Evolutionary conservation across 2,113 vertebrate species (phyloP).

Genomic region (Eublepharis macularius): DNA sequence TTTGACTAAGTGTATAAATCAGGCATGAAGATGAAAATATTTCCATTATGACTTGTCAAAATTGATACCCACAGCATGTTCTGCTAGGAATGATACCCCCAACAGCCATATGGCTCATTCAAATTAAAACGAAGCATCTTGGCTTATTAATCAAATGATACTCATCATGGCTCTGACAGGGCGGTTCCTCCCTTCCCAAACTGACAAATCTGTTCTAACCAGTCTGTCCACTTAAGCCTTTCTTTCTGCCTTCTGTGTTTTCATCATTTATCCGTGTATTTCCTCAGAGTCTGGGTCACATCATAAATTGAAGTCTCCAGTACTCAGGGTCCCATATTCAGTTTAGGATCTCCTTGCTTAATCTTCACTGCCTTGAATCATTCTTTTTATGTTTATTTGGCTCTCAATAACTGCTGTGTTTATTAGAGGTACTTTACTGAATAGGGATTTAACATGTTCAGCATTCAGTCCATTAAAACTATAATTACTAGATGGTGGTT

Average conservation of each 20-base stretch:
- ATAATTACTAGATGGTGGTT: constrained; percentile 49
- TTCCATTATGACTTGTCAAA: constrained; percentile 40
- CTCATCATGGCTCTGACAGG: constrained; percentile 43
- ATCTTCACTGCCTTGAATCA: constrained; percentile 14
- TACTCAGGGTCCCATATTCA: not conserved
- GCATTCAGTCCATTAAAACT: constrained; percentile 24
- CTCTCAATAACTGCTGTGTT: constrained; percentile 20
- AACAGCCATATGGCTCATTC: constrained; percentile 35
- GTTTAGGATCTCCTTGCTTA: not conserved
- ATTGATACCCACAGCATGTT: constrained; percentile 16
- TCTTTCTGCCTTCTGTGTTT: constrained; percentile 18
- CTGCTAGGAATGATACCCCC: not conserved
- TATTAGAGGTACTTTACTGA: constrained; percentile 29
- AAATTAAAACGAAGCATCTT: constrained; percentile 11
- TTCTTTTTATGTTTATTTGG: constrained; percentile 20
- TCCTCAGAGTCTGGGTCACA: constrained; percentile 4
- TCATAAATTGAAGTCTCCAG: not conserved
- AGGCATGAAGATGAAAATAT: constrained; percentile 43
- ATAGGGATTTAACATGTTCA: constrained; percentile 43
- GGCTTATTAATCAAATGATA: not conserved
- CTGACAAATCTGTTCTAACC: constrained; percentile 9
- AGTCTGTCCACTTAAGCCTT: constrained; percentile 35
- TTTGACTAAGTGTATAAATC: not conserved
- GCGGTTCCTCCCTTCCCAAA: constrained; percentile 17
- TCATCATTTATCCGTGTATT: constrained; percentile 16